These are phyloP conservation scores for Drosophila multiciliata DNA, from an alignment of 2,888 invertebrate species.

Conservation along the genomic window DNA sequence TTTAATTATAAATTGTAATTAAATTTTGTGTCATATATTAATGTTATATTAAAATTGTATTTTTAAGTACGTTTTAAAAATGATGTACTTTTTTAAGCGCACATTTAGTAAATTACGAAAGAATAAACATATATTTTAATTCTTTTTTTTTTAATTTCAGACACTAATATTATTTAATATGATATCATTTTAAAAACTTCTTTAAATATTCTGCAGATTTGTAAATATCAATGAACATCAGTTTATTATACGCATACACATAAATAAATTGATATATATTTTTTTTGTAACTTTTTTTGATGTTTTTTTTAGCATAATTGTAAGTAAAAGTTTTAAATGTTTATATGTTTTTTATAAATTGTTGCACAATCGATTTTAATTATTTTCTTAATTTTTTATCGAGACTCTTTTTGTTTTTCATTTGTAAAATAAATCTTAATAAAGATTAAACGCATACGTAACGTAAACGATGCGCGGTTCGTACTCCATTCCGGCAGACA, in stretches of 20 bases:
- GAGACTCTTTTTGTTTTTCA: neutral
- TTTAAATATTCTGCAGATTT: neutral
- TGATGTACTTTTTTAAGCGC: neutral
- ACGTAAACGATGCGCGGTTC: neutral
- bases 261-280: neutral
- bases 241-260: neutral
- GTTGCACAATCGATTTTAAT: neutral
- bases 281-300: neutral
- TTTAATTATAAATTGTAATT: no score
- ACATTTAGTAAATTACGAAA: neutral
- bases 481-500: neutral
- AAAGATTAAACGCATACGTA: neutral
- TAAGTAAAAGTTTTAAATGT: neutral
- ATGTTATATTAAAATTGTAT: neutral
- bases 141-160: neutral
- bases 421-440: neutral
- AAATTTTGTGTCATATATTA: no score
- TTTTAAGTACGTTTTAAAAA: neutral
- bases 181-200: neutral
- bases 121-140: neutral
- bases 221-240: neutral
- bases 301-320: neutral
- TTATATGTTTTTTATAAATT: neutral
- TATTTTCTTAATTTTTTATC: neutral
- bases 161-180: neutral